Conservation (phyloP, 2,113 vertebrate genomes). For the Ivindomyrus marchei region DNA sequence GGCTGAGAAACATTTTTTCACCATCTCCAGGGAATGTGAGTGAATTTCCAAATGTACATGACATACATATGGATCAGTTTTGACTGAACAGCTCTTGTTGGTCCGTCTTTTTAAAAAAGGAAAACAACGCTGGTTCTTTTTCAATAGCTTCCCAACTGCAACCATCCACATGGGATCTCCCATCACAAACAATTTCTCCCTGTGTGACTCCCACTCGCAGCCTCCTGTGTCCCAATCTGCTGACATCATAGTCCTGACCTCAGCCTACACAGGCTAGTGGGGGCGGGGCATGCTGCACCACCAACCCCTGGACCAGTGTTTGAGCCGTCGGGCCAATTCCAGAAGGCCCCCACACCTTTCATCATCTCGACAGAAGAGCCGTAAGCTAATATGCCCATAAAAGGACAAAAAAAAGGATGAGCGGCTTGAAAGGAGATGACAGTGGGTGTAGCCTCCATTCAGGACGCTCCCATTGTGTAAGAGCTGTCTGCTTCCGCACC, state of each 20-base stretch:
- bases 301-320: constrained; percentile 1
- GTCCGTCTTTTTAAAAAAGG: background rate
- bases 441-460: background rate
- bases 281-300: background rate
- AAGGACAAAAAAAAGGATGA: background rate
- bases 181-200: constrained; percentile 6
- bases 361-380: background rate
- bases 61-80: constrained; percentile 6
- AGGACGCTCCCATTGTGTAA: background rate
- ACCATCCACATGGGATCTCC: background rate
- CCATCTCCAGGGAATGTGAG: background rate
- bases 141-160: background rate
- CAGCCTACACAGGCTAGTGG: background rate
- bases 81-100: constrained; percentile 3
- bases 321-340: background rate
- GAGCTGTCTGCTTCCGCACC: background rate
- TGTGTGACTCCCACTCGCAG: background rate
- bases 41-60: background rate
- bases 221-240: background rate
- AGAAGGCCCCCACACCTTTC: background rate
- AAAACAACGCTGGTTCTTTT: background rate
- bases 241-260: constrained; percentile 11
- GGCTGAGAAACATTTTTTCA: background rate
- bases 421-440: background rate
- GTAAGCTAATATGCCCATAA: background rate